phyloP scores from a whole-genome alignment of 2,113 vertebrate species.

The Petromus typicus region DNA sequence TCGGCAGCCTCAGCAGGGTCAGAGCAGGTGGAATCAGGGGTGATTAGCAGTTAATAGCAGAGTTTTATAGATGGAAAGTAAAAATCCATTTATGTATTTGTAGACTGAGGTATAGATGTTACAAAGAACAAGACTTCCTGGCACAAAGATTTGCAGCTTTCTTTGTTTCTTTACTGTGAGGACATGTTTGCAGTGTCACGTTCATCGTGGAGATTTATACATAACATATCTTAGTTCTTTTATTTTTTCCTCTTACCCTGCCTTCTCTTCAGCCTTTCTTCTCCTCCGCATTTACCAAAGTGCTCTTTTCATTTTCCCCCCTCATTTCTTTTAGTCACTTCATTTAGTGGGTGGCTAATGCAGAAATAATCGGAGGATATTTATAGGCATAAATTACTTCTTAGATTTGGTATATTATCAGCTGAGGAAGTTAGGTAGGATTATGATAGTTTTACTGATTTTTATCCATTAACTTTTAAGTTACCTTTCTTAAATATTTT shows the following conservation, averaged over 20 bases:
- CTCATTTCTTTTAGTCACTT: background rate
- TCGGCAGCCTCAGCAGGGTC: no score
- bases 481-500: conserved; percentile 4
- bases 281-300: background rate
- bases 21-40: background rate
- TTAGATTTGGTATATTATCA: background rate
- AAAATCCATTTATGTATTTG: background rate
- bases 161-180: background rate
- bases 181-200: background rate
- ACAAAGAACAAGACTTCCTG: background rate
- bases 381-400: background rate
- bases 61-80: background rate
- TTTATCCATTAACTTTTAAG: background rate
- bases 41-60: background rate
- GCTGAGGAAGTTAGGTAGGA: background rate
- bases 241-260: background rate
- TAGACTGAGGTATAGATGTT: background rate
- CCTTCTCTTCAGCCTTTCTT: background rate
- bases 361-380: background rate
- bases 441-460: background rate
- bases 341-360: background rate
- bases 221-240: background rate
- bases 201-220: background rate
- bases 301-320: background rate
- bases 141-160: background rate